phyloP scores from a whole-genome alignment of 1,140 invertebrate genomes.

The Chionoecetes opilio region DNA sequence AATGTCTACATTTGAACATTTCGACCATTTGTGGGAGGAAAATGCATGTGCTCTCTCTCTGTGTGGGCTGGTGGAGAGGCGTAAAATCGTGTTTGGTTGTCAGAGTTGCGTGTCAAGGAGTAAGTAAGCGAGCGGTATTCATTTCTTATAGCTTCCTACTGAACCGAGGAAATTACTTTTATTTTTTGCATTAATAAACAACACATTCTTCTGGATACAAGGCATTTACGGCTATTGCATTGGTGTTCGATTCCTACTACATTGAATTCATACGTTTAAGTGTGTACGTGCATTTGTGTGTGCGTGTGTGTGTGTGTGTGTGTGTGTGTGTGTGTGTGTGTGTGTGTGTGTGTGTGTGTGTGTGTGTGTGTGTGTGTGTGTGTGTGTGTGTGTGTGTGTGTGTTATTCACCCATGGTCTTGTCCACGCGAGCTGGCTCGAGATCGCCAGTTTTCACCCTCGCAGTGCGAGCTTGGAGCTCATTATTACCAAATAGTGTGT shows the following conservation, averaged over 20 bases:
- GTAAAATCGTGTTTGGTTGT: neutral
- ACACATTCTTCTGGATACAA: neutral
- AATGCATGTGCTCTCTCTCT: neutral
- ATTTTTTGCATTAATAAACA: neutral
- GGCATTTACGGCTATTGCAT: neutral
- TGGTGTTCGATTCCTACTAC: neutral
- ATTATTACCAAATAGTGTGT: too few species aligned
- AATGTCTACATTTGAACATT: too few species aligned
- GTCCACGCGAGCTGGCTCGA: too few species aligned
- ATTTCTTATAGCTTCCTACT: neutral
- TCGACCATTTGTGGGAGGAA: too few species aligned
- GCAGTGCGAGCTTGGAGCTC: too few species aligned
- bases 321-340: conserved; percentile 32
- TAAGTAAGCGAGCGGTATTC: neutral
- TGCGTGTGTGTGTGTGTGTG: too few species aligned
- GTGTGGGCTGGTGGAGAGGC: neutral
- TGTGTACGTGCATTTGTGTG: neutral
- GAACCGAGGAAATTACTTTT: neutral
- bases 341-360: too few species aligned
- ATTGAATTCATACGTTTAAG: neutral
- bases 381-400: too few species aligned
- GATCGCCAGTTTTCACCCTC: too few species aligned
- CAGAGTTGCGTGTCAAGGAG: neutral
- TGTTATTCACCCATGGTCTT: too few species aligned
- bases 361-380: too few species aligned